These are phyloP conservation scores for roundworm (Caenorhabditis elegans) DNA, from an alignment of 1,140 invertebrate genomes.

Conservation along the genomic window WBcel235 BX284605.5:11294501-11295000, in stretches of 20 bases:
- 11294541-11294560: no score
- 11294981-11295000: no score
- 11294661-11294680: not conserved
- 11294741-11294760: not conserved
- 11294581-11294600: no score
- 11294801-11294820: not conserved
- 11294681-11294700: not conserved
- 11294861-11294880: not conserved
- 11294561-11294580: no score
- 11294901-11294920: not conserved
- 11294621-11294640: constrained; percentile 10
- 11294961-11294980: not conserved
- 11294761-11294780: not conserved
- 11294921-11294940: not conserved
- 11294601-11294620: not conserved
- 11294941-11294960: not conserved
- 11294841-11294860: not conserved
- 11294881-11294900: not conserved
- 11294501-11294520: no score
- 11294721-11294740: not conserved
- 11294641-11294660: not conserved
- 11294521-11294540: no score
- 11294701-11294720: not conserved
- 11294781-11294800: not conserved
- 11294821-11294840: not conserved